Conservation (phyloP, 2,797 vertebrate species). For the Anabacerthia variegaticeps region DNA sequence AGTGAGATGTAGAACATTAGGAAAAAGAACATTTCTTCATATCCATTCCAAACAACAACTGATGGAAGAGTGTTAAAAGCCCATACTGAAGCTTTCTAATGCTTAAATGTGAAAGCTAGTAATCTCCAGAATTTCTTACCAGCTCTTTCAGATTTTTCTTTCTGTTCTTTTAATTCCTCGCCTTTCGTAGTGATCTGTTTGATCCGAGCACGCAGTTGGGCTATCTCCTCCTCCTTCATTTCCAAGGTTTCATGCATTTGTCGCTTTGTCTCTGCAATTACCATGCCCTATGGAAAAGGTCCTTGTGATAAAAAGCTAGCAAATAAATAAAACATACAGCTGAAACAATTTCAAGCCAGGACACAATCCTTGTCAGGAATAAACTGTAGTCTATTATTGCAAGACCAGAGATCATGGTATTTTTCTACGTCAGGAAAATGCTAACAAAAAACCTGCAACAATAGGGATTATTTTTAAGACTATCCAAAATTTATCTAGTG, state of each 20-base stretch:
- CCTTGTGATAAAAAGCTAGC: slow-evolving; percentile 29
- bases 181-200: slow-evolving; percentile 84
- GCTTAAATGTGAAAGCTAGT: not conserved
- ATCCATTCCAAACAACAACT: not conserved
- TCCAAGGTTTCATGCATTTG: slow-evolving; percentile 98
- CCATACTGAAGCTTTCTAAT: not conserved
- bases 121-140: slow-evolving; percentile 78
- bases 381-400: not conserved
- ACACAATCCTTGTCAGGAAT: not conserved
- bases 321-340: not conserved
- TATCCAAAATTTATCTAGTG: not conserved
- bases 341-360: not conserved
- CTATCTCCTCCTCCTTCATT: slow-evolving; percentile 96
- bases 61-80: not conserved
- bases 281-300: slow-evolving; percentile 88
- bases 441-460: not conserved
- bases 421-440: not conserved
- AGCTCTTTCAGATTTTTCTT: slow-evolving; percentile 93
- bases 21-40: not conserved
- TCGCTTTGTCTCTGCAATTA: slow-evolving; percentile 96
- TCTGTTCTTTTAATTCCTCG: slow-evolving; percentile 91
- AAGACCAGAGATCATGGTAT: not conserved
- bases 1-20: not conserved
- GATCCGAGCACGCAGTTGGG: slow-evolving; percentile 85
- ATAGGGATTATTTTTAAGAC: not conserved